Evolutionary conservation across 1,140 invertebrate species (phyloP).

Genomic region (Caenorhabditis elegans): DNA sequence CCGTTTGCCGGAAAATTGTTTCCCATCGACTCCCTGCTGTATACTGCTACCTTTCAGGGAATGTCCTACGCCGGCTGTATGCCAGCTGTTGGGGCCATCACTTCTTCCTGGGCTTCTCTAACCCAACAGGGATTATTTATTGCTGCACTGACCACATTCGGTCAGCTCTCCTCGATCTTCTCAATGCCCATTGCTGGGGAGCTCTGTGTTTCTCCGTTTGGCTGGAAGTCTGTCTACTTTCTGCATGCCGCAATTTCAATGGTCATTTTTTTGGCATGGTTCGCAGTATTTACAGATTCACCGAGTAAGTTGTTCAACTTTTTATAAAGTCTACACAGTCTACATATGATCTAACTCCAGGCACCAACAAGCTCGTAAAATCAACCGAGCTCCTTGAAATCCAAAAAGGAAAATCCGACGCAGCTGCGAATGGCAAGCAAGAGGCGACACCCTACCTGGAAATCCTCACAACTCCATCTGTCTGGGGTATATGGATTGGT

Average conservation of each 20-base stretch:
- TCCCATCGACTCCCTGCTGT: too few species aligned
- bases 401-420: conserved; percentile 34
- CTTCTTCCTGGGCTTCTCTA: conserved; percentile 47
- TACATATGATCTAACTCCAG: too few species aligned
- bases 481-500: conserved; percentile 52
- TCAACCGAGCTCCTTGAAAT: conserved; percentile 13
- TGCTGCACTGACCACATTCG: conserved; percentile 45
- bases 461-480: conserved; percentile 39
- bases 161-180: conserved; percentile 38
- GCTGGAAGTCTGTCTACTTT: conserved; percentile 48
- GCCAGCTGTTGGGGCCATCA: conserved; percentile 47
- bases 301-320: conserved; percentile 10
- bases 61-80: conserved; percentile 44
- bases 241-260: conserved; percentile 39
- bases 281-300: conserved; percentile 22
- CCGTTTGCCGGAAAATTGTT: too few species aligned
- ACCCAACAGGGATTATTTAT: conserved; percentile 47
- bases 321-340: too few species aligned
- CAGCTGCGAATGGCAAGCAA: not conserved
- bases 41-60: conserved; percentile 33
- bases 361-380: not conserved
- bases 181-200: conserved; percentile 46
- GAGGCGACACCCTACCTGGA: conserved; percentile 34
- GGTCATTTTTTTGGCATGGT: not conserved
- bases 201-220: conserved; percentile 38